These are phyloP conservation scores for Nebria ingens DNA, from an alignment of 1,140 invertebrate genomes.

Conservation along the genomic window DNA sequence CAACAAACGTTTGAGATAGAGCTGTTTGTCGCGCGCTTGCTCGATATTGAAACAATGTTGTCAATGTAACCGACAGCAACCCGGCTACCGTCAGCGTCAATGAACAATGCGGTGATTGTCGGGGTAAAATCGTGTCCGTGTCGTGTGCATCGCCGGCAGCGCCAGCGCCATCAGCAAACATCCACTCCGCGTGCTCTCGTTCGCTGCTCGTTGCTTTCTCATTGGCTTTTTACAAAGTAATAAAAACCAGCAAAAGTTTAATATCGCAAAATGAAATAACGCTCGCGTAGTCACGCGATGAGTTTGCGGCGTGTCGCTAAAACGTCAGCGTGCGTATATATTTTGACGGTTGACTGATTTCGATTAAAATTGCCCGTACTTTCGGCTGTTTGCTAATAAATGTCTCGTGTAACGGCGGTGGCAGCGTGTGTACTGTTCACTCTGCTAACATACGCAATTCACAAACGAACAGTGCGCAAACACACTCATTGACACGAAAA, in stretches of 20 bases:
- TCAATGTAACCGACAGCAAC: neutral
- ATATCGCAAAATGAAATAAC: slow-evolving; percentile 27
- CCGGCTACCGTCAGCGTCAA: too few species aligned
- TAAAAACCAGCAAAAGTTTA: slow-evolving; percentile 24
- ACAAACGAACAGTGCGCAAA: neutral
- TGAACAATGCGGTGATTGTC: neutral
- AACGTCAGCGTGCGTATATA: neutral
- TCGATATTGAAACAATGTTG: neutral
- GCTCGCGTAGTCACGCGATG: slow-evolving; percentile 24
- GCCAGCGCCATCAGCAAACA: slow-evolving; percentile 14
- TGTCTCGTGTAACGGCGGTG: neutral
- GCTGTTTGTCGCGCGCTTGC: neutral
- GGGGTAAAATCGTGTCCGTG: neutral
- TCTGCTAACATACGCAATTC: too few species aligned
- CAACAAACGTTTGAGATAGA: neutral
- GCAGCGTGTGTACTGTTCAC: slow-evolving; percentile 3
- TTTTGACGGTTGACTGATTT: slow-evolving; percentile 17
- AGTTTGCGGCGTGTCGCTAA: neutral
- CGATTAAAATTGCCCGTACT: slow-evolving; percentile 17
- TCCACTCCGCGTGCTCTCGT: slow-evolving; percentile 12
- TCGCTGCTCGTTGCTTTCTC: too few species aligned
- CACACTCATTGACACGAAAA: neutral
- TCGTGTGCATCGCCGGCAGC: neutral
- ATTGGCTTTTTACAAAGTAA: slow-evolving; percentile 19
- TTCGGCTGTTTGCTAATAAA: slow-evolving; percentile 6